Evolutionary conservation across 37 sponge, comb jelly and placozoan species (phyloP).

Genomic region (Halisarca cf. caerulea): DNA sequence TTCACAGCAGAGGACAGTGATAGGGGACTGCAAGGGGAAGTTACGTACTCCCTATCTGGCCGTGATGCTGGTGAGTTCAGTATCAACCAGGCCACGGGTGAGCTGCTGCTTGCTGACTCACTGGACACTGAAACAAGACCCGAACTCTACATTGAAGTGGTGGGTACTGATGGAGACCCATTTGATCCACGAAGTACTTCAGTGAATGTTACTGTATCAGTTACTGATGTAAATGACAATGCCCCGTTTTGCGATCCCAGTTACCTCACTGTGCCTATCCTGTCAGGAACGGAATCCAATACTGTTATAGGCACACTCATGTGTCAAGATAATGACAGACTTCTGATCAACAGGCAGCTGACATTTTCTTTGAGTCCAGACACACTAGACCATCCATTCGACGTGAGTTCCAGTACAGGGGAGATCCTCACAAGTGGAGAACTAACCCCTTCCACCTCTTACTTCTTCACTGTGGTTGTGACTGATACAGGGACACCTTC

Average conservation of each 20-base stretch:
- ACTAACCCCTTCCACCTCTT: conserved; percentile 31
- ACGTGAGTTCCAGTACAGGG: neutral
- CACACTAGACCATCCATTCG: neutral
- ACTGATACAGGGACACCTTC: conserved; percentile 25
- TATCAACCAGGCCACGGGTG: conserved; percentile 41
- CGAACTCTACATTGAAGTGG: conserved; percentile 30
- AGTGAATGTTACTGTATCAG: conserved; percentile 22
- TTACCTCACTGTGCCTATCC: neutral
- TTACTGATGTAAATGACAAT: conserved; percentile 72
- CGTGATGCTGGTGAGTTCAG: conserved; percentile 4
- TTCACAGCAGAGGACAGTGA: conserved; percentile 66
- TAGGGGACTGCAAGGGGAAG: conserved; percentile 47
- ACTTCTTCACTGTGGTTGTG: conserved; percentile 41
- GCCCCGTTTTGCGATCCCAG: conserved; percentile 9
- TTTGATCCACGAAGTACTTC: conserved; percentile 28
- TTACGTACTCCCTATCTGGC: conserved; percentile 47
- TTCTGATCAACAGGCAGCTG: neutral
- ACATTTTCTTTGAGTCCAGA: neutral
- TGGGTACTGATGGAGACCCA: conserved; percentile 63
- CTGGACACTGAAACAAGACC: conserved; percentile 42
- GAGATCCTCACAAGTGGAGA: neutral
- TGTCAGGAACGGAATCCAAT: neutral
- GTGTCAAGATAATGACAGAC: neutral
- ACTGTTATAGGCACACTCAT: conserved; percentile 2
- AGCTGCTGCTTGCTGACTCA: conserved; percentile 19